Conservation (phyloP, 2,113 vertebrate genomes). For the Ceyx margarethae region DNA sequence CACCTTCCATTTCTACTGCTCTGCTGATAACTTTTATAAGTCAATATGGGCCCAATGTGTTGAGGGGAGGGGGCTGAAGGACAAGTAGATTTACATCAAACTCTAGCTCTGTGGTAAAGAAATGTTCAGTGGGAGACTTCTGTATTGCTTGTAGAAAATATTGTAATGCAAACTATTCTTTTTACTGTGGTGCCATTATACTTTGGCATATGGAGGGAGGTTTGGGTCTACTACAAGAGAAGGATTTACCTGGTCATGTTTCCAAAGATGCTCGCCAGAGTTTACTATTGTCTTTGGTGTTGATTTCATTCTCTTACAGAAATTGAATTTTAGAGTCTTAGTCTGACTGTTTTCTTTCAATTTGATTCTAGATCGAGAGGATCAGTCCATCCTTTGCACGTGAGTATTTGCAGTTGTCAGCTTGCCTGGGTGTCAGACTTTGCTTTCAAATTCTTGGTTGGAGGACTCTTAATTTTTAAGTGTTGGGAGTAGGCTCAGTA, state of each 20-base stretch:
- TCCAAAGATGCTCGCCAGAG: background rate
- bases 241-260: background rate
- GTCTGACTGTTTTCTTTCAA: background rate
- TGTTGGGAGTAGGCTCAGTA: background rate
- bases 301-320: background rate
- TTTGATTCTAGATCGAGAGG: constrained; percentile 88
- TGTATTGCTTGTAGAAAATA: background rate
- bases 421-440: background rate
- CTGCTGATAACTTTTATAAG: background rate
- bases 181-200: background rate
- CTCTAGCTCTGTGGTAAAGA: background rate
- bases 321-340: background rate
- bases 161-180: background rate
- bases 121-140: background rate
- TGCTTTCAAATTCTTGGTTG: background rate
- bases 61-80: background rate
- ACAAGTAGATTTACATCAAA: background rate
- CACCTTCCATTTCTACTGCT: background rate
- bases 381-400: constrained; percentile 99
- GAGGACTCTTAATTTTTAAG: background rate
- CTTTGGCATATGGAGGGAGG: background rate
- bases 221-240: background rate
- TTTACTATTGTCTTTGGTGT: background rate
- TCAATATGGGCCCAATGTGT: background rate
- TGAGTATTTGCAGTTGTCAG: constrained; percentile 76